These are phyloP conservation scores for Netelia fuscicornis DNA, from an alignment of 2,888 invertebrate genomes.

Conservation along the genomic window DNA sequence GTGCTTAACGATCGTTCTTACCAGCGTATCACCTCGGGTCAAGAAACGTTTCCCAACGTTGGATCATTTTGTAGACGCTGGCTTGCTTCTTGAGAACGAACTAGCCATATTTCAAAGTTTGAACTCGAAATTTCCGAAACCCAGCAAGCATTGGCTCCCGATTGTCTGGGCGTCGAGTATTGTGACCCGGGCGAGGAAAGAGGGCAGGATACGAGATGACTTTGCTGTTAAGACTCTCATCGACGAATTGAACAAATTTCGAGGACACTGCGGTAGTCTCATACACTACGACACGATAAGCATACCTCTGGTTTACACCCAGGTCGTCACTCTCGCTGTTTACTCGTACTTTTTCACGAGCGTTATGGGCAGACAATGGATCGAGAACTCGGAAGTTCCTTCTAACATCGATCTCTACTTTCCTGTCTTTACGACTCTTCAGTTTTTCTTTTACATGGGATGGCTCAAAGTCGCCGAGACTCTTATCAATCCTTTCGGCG, in stretches of 20 bases:
- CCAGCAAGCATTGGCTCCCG: conserved; percentile 96
- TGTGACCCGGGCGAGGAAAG: conserved; percentile 94
- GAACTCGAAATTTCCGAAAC: conserved; percentile 92
- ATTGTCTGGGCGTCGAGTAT: conserved; percentile 97
- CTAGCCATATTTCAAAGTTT: conserved; percentile 91
- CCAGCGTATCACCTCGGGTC: conserved; percentile 94
- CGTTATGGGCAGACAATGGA: conserved; percentile 95
- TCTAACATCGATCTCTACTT: conserved; percentile 90
- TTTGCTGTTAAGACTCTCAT: conserved; percentile 96
- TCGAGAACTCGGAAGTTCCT: conserved; percentile 83
- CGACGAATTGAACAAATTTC: conserved; percentile 87
- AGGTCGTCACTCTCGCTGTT: conserved; percentile 95
- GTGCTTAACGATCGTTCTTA: conserved; percentile 94
- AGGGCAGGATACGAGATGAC: conserved; percentile 95
- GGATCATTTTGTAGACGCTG: conserved; percentile 94
- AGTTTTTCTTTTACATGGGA: conserved; percentile 95
- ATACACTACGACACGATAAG: conserved; percentile 86
- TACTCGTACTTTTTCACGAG: conserved; percentile 96
- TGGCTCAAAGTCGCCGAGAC: conserved; percentile 97
- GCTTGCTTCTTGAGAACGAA: conserved; percentile 93
- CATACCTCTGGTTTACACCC: conserved; percentile 86
- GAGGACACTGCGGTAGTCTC: conserved; percentile 85
- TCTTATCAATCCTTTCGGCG: conserved; percentile 96
- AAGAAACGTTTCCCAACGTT: conserved; percentile 95
- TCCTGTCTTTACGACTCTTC: conserved; percentile 95